phyloP scores from a whole-genome alignment of 2,113 vertebrate genomes.

The Pseudorhombus dupliciocellatus region DNA sequence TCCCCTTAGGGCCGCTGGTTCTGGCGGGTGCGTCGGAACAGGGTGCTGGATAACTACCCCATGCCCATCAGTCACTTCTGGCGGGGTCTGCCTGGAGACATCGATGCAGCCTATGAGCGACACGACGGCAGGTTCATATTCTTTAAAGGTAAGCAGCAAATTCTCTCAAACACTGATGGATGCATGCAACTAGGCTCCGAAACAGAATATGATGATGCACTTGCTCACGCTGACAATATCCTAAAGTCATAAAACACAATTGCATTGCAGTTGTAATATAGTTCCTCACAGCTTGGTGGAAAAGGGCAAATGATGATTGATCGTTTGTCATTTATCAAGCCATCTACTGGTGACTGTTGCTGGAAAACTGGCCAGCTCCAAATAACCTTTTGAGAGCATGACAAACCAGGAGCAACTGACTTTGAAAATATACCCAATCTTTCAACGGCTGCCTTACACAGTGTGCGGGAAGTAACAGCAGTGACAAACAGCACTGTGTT shows the following conservation, averaged over 20 bases:
- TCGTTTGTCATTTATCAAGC: background rate
- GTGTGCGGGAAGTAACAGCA: background rate
- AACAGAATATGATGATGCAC: background rate
- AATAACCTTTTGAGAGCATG: constrained; percentile 5
- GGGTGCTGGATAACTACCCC: constrained; percentile 96
- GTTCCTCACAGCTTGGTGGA: background rate
- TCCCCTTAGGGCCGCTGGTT: constrained; percentile 91
- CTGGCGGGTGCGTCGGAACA: constrained; percentile 95
- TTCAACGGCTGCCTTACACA: background rate
- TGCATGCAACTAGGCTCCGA: background rate
- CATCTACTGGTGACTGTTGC: background rate
- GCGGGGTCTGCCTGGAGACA: constrained; percentile 93
- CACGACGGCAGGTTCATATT: constrained; percentile 95
- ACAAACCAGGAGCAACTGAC: constrained; percentile 1
- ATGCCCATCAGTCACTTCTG: constrained; percentile 98
- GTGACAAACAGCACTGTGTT: constrained; percentile 19
- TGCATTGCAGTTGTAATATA: background rate
- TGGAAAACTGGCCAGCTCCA: constrained; percentile 10
- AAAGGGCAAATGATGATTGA: background rate
- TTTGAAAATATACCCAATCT: background rate
- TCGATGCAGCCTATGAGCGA: constrained; percentile 93
- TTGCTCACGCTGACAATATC: background rate
- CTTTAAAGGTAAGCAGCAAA: constrained; percentile 89
- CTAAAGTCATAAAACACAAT: background rate
- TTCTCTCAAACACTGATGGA: background rate